Percentiles rank a stretch among this genome's conserved stretches.
Conservation (phyloP, 2,113 vertebrate genomes). For the Peromyscus leucopus region DNA sequence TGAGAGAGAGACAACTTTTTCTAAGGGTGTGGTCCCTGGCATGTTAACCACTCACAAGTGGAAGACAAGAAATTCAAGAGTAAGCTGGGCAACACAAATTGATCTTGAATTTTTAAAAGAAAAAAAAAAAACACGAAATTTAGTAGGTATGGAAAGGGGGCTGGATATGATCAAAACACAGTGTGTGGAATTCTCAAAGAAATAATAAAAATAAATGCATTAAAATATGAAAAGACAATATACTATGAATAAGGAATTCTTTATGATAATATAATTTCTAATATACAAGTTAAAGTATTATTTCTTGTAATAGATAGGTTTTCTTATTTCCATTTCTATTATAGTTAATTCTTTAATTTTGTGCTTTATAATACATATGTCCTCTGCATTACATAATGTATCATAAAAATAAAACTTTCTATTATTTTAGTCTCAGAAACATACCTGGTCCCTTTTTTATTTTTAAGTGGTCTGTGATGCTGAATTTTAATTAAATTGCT, state of each 20-base stretch:
- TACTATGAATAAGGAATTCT: not conserved
- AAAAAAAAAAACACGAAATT: not conserved
- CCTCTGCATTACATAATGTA: not conserved
- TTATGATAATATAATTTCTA: not conserved
- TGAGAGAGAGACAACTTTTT: not conserved
- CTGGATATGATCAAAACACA: not conserved
- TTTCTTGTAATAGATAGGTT: not conserved
- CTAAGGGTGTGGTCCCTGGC: not conserved
- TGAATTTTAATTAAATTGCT: not conserved
- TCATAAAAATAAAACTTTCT: not conserved
- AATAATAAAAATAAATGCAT: not conserved
- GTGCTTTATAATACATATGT: not conserved
- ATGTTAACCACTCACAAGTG: not conserved
- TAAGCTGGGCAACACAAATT: not conserved
- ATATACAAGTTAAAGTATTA: not conserved
- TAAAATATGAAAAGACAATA: not conserved
- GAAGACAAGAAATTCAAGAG: not conserved
- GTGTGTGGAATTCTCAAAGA: not conserved
- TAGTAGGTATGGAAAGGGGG: not conserved
- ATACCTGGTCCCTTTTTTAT: not conserved
- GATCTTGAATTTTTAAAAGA: not conserved
- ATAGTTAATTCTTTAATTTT: not conserved
- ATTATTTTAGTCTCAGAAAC: not conserved
- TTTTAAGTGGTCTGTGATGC: not conserved
- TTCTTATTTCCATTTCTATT: constrained; percentile 14